Conservation (phyloP, 2,888 invertebrate species). For the Didymodactylos carnosus region DNA sequence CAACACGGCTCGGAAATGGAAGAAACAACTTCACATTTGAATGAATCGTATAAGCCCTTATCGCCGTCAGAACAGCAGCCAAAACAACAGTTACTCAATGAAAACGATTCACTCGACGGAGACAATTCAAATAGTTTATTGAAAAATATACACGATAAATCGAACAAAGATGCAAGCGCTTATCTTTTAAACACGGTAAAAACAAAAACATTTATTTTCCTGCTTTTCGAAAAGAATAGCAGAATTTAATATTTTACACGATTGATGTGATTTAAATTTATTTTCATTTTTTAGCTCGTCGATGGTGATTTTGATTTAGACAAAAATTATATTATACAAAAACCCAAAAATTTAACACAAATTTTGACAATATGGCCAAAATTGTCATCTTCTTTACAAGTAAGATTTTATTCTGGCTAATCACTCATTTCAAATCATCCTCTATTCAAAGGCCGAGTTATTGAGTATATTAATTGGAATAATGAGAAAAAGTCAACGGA, state of each 20-base stretch:
- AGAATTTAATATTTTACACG: no score
- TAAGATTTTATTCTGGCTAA: no score
- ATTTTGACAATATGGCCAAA: background rate
- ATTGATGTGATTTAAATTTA: background rate
- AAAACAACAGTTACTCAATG: no score
- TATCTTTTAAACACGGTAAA: background rate
- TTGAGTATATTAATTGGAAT: conserved; percentile 99
- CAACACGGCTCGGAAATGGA: no score
- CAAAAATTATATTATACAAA: conserved; percentile 93
- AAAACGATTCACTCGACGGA: no score
- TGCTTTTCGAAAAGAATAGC: no score
- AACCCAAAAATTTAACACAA: conserved; percentile 55
- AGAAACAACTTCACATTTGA: no score
- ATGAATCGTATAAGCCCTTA: no score
- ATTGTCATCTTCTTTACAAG: background rate
- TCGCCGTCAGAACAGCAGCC: no score
- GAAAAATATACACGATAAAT: background rate
- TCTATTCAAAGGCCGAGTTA: conserved; percentile 92
- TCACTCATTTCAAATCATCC: no score
- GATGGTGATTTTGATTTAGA: conserved; percentile 99
- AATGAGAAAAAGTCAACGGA: conserved; percentile 84
- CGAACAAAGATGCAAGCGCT: background rate
- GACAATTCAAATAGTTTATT: no score
- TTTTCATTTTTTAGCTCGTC: conserved; percentile 50
- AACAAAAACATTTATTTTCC: no score